phyloP scores from a whole-genome alignment of 2,113 vertebrate species.

The Acanthisitta chloris region DNA sequence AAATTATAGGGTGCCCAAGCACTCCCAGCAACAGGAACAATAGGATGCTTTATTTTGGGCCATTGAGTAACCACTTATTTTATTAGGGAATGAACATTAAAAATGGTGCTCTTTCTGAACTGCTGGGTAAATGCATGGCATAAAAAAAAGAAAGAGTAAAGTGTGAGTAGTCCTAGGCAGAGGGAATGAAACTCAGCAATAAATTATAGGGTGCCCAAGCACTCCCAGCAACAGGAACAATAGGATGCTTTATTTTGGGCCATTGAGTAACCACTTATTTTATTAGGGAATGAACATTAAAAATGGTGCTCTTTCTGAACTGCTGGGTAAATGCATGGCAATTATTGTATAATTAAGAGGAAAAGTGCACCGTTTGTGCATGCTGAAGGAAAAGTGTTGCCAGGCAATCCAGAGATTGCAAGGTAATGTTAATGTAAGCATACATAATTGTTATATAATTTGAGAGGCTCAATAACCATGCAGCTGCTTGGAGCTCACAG shows the following conservation, averaged over 20 bases:
- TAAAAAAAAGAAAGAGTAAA: background rate
- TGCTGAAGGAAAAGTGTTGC: constrained; percentile 39
- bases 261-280: constrained; percentile 44
- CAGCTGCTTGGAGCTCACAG: background rate
- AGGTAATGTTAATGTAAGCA: constrained; percentile 50
- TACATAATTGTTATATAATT: constrained; percentile 40
- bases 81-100: constrained; percentile 39
- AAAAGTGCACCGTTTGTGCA: background rate
- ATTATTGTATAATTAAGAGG: constrained; percentile 46
- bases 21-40: background rate
- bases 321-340: constrained; percentile 16
- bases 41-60: constrained; percentile 15
- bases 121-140: constrained; percentile 16
- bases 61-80: constrained; percentile 44
- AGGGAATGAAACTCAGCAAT: background rate
- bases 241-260: constrained; percentile 15
- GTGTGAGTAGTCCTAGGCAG: background rate
- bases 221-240: background rate
- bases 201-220: background rate
- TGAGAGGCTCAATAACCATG: background rate
- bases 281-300: constrained; percentile 39
- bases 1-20: background rate
- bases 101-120: background rate
- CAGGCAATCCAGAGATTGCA: constrained; percentile 44
- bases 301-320: background rate